Evolutionary conservation across 2,888 invertebrate genomes (phyloP), one percentile per base, ranked within the genome.

Genomic region (Rutpela maculata): DNA sequence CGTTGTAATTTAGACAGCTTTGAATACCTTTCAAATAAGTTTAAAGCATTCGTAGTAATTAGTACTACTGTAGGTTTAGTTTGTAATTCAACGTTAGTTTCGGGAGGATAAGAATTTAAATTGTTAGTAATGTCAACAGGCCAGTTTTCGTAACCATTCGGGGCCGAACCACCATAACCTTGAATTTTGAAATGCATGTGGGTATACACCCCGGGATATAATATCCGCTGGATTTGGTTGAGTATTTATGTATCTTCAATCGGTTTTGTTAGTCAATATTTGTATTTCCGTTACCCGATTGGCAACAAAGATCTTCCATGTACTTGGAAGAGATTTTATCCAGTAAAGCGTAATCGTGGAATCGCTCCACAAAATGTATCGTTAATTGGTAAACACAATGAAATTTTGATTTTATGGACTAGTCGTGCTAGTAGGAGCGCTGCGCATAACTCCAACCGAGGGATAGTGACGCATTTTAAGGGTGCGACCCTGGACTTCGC

Each of bases 101-200:
- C 66, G 5, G 18, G 19, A 66, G 43, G 11, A 22, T 4, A 18
- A 12, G 22, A 22, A 66, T 43, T 66, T 22, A 50, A 18, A 50
- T 15, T 55, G 0, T 43, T 50, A n/a, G 50, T 15, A 19, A 55
- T 66, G 17, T 68, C 57, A 6, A 26, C 7, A 31, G 68, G 68
- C 68, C 68, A 68, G 9, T 31, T 55, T n/a, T 56, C 68, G 17
- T 7, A 68, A 26, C 56, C 55, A 68, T 26, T 68, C 57, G 1
- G 68, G 31, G n/a, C 68, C 68, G 31, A 12, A n/a, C 68, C 68
- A 68, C 68, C 68, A 68, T 31, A 68, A 68, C n/a, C 9, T 22
- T 15, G 57, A 68, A 31, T 68, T 57, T 26, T 17, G 4, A 11
- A 67, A n/a, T 12, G 15, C 15, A 26, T 67, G 10, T 12, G 55